Evolutionary conservation across 2,888 invertebrate species (phyloP), one percentile per base, ranked within the genome.

Genomic region (Endomychus coccineus): DNA sequence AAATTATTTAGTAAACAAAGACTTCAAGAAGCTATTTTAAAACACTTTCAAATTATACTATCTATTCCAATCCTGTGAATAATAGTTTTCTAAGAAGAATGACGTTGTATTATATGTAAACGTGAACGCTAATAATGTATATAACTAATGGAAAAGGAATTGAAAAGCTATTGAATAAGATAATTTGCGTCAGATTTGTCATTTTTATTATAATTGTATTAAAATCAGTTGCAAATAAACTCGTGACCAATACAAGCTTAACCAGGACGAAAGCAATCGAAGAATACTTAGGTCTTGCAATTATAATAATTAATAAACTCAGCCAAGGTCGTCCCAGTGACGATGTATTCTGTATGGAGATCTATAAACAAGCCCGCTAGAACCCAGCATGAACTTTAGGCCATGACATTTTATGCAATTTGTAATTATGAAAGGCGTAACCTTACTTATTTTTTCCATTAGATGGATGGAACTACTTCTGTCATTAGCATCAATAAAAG

Each of bases 361-460:
- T n/a, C n/a, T n/a, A n/a, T n/a, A n/a, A n/a, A n/a, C n/a, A n/a
- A n/a, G n/a, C n/a, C n/a, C n/a, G n/a, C 42, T 45, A 45, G 46
- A 49, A 47, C 48, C 46, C 46, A 39, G 44, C 47, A 37, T 59
- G 56, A 58, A 60, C 59, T 59, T 53, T 54, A 58, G 56, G 49
- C 61, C 60, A 49, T 62, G 62, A 61, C 61, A 62, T 62, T 60
- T 61, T 49, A 36, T 46, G 50, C 47, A 55, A 56, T 49, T 52
- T 45, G 50, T 53, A 54, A 55, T 56, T 53, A 58, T 55, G 55
- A 58, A 58, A 57, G 56, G 58, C 54, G 54, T 55, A 54, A 52
- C 57, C 56, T 55, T 52, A 53, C 15, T 23, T 39, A 22, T 17
- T 35, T 32, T 42, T 40, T 44, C 38, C 43, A 29, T 15, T 35